Base-by-base conservation (phyloP, 2,888 invertebrate genomes). In the Eristalinus sepulchralis region DNA sequence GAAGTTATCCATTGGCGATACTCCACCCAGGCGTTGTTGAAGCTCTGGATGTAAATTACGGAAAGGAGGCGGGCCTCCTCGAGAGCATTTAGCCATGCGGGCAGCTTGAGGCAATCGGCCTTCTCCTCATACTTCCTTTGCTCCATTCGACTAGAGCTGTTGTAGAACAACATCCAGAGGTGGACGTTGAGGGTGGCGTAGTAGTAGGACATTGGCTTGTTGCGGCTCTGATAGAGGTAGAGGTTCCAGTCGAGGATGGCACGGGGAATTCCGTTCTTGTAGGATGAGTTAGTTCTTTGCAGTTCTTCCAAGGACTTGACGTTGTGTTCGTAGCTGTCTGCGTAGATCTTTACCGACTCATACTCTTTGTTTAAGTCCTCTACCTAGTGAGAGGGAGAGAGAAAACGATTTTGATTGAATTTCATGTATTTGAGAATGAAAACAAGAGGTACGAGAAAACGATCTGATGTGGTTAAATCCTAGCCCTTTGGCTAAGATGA, bases 131-230 rank as follows among this genome's bases (percentile, higher is more conserved):
- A 90, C 3, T 88, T 89, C 11, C 89, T 90, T 0, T 89, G 88
- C 2, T 91, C 91, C 57, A 89, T 88, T 0, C 92, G 89, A 24
- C 90, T 91, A 11, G 90, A 90, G 3, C 88, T 89, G 20, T 92
- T 92, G 62, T 90, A 92, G 67, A 92, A 79, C 13, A 90, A 89
- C 92, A 92, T 92, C 88, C 92, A 92, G 0, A 92, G 85, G 62
- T 92, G 92, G 0, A 91, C 91, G 67, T 90, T 90, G 1, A 92
- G 88, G 0, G 91, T 92, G 20, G 92, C 73, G 86, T 90, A 91
- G 76, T 90, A 92, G 55, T 92, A 92, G 1, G 92, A 91, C 91
- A 91, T 91, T 0, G 92, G 92, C 67, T 91, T 92, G 59, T 90
- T 88, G 0, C 90, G 91, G 67, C 92, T 92, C 85, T 92, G 92